Base-by-base conservation (phyloP, 2,888 invertebrate genomes). In the Drosophila niveifrons region DNA sequence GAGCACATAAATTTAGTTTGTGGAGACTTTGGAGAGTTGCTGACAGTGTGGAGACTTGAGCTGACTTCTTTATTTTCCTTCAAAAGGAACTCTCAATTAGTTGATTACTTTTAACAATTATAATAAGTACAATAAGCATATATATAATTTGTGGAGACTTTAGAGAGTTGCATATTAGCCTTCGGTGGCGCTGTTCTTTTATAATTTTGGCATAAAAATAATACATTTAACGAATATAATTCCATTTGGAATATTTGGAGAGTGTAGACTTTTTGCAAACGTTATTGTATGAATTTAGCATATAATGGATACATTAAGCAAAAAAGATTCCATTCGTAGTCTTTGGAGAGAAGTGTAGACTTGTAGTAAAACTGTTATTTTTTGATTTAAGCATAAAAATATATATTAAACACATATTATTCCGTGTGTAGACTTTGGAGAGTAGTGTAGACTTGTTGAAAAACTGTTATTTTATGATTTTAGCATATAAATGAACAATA, bases 351-450 rank as follows among this genome's bases (percentile, higher is more conserved):
- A 11, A 15, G 9, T 57, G 50, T 13, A 41, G 18, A 59, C 2
- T 23, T 57, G 47, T 34, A 41, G 39, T 41, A 10, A 41, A 18
- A 31, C 34, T 47, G 1, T 15, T 23, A 23, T 11, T 11, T 48
- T 15, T 3, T 31, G 2, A 7, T 6, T 4, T 4, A 10, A 10
- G 3, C 34, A 10, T 34, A 34, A 1, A 29, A 15, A 9, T 0
- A 1, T 6, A 48, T n/a, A 15, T 4, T 7, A 7, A 7, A 29
- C 3, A 15, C 2, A 4, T 3, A 8, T 10, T 0, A 6, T 29
- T 17, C 10, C 10, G 11, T 31, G 10, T 34, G 43, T 11, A 44
- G 59, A 43, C 41, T 17, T 44, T 61, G 51, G n/a, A 50, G 57
- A 57, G 44, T 48, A 15, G 31, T n/a, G 36, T n/a, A 36, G 36